phyloP scores from a whole-genome alignment of 2,888 invertebrate species.

The Sialis fuliginosa region DNA sequence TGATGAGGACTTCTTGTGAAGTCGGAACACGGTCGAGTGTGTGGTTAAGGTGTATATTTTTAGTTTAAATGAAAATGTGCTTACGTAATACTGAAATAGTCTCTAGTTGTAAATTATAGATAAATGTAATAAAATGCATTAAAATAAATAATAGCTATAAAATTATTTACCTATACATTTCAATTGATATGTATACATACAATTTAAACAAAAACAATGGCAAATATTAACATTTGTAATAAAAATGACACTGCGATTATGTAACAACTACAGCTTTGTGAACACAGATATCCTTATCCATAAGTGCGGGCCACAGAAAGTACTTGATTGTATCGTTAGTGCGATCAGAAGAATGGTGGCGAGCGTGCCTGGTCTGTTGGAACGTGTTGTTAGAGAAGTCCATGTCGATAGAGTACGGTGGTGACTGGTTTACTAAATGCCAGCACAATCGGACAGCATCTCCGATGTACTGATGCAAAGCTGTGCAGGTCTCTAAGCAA shows the following conservation, averaged over 20 bases:
- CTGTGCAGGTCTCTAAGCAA: constrained; percentile 60
- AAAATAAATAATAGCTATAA: too few species aligned
- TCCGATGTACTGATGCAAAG: constrained; percentile 61
- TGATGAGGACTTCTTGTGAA: too few species aligned
- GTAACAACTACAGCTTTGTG: constrained; percentile 77
- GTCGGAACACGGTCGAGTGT: too few species aligned
- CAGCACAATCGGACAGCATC: constrained; percentile 77
- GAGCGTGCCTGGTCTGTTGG: constrained; percentile 58
- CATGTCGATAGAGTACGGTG: constrained; percentile 44
- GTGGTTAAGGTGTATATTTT: background rate
- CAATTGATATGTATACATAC: too few species aligned
- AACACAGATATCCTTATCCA: constrained; percentile 59
- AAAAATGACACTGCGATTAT: constrained; percentile 19
- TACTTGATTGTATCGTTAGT: constrained; percentile 58
- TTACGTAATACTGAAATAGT: background rate
- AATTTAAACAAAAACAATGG: background rate
- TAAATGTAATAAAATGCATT: background rate
- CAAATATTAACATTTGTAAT: background rate
- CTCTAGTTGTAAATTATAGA: background rate
- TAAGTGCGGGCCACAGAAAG: constrained; percentile 75
- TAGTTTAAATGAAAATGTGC: too few species aligned
- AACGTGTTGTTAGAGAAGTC: constrained; percentile 45
- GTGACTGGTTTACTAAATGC: constrained; percentile 61
- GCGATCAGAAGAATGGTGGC: constrained; percentile 59
- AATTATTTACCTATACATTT: too few species aligned